Percentiles rank a stretch among this genome's conserved stretches.
Conservation (phyloP, 1,140 invertebrate species). For the Drosophila kepulauana region DNA sequence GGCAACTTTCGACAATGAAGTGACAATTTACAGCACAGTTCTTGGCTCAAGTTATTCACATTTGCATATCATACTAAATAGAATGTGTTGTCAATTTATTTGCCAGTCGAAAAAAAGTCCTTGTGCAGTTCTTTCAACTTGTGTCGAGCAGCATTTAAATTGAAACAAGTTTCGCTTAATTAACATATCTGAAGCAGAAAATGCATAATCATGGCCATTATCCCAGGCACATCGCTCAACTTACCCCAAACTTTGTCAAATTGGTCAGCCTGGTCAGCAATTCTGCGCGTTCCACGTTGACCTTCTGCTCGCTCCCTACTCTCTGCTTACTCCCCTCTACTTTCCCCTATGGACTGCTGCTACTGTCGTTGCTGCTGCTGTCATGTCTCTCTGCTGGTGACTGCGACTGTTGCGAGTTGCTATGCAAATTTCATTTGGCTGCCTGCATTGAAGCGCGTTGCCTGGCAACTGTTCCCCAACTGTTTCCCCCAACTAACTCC, state of each 20-base stretch:
- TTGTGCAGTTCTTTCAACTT: constrained; percentile 3
- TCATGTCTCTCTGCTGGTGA: constrained; percentile 2
- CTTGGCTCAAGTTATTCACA: too few relatives aligned
- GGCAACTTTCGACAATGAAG: too few relatives aligned
- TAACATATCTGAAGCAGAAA: constrained; percentile 36
- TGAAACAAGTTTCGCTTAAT: constrained; percentile 28
- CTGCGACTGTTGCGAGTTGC: constrained; percentile 39
- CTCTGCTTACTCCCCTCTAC: not conserved
- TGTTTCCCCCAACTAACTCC: too few relatives aligned
- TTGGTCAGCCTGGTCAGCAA: constrained; percentile 39
- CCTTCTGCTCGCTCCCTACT: not conserved
- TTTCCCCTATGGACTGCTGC: not conserved
- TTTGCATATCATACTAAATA: too few relatives aligned
- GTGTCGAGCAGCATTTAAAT: not conserved
- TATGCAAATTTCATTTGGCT: constrained; percentile 54
- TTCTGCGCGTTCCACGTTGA: not conserved
- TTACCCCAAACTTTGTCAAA: constrained; percentile 9
- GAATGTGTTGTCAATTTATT: constrained; percentile 4
- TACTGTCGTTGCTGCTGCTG: constrained; percentile 17
- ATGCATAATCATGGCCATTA: constrained; percentile 40
- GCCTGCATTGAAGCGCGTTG: constrained; percentile 48
- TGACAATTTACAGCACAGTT: too few relatives aligned
- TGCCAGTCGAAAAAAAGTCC: not conserved
- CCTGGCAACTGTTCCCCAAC: not conserved
- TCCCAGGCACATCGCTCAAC: constrained; percentile 17